phyloP scores from a whole-genome alignment of 2,888 invertebrate genomes.

The Hypena proboscidalis region DNA sequence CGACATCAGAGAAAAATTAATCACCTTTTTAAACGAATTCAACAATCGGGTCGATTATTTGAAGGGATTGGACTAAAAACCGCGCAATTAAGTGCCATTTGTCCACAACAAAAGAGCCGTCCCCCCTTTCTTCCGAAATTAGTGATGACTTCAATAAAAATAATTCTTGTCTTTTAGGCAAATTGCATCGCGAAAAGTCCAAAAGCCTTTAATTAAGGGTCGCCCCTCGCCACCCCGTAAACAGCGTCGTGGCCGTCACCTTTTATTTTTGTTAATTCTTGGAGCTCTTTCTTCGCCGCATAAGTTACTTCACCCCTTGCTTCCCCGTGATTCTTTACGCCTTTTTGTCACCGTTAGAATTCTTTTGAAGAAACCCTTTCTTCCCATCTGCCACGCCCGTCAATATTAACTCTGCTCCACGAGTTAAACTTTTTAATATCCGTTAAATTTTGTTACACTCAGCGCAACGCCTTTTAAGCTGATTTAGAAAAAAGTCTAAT shows the following conservation, averaged over 20 bases:
- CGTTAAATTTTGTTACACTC: conserved; percentile 83
- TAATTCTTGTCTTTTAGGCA: conserved; percentile 85
- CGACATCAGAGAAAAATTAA: neutral
- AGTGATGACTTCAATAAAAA: conserved; percentile 86
- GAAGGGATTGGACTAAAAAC: conserved; percentile 65
- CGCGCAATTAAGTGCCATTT: conserved; percentile 81
- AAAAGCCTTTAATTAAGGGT: conserved; percentile 84
- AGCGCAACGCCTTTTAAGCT: conserved; percentile 73
- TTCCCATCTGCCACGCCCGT: conserved; percentile 84
- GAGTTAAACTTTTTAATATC: conserved; percentile 86
- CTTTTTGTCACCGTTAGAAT: conserved; percentile 85
- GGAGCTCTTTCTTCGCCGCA: conserved; percentile 82
- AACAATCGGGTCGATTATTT: conserved; percentile 64
- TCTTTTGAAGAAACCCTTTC: conserved; percentile 82
- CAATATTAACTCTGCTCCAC: conserved; percentile 82
- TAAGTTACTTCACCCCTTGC: conserved; percentile 81
- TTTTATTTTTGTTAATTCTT: conserved; percentile 85
- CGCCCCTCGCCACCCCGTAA: conserved; percentile 77
- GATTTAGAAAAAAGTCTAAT: conserved; percentile 45
- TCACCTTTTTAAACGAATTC: conserved; percentile 9
- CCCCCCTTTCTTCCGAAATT: conserved; percentile 76
- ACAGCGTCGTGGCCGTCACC: conserved; percentile 81
- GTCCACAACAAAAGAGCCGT: conserved; percentile 76
- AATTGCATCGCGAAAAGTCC: conserved; percentile 85
- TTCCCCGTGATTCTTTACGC: conserved; percentile 80